phyloP scores from a whole-genome alignment of 2,888 invertebrate genomes.

The Baccha elongata region DNA sequence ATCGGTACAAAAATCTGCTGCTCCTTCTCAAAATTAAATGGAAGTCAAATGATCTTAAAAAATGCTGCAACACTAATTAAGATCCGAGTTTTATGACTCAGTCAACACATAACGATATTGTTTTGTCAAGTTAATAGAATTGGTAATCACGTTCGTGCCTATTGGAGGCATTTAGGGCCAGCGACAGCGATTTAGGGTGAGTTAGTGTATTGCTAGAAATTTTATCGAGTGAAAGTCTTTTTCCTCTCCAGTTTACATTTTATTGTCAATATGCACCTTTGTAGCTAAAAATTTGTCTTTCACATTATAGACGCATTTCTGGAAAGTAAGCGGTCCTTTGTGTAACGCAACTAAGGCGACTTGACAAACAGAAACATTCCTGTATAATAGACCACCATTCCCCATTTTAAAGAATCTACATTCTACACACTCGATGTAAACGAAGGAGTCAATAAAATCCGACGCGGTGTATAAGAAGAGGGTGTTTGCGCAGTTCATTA shows the following conservation, averaged over 20 bases:
- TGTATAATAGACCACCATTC: slow-evolving; percentile 52
- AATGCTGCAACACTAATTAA: slow-evolving; percentile 64
- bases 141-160: slow-evolving; percentile 24
- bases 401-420: slow-evolving; percentile 28
- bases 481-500: slow-evolving; percentile 54
- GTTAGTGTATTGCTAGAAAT: slow-evolving; percentile 16
- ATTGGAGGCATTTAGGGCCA: slow-evolving; percentile 42
- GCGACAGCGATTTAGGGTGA: slow-evolving; percentile 24
- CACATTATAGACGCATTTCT: background rate
- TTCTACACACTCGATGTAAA: slow-evolving; percentile 3
- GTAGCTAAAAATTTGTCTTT: slow-evolving; percentile 49
- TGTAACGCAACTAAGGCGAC: slow-evolving; percentile 3
- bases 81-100: slow-evolving; percentile 64
- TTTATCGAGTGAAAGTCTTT: slow-evolving; percentile 17
- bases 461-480: slow-evolving; percentile 26
- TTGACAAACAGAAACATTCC: slow-evolving; percentile 57
- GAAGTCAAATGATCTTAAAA: slow-evolving; percentile 58
- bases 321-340: slow-evolving; percentile 28
- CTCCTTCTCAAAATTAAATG: slow-evolving; percentile 44
- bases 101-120: slow-evolving; percentile 71
- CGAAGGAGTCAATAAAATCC: slow-evolving; percentile 47
- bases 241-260: slow-evolving; percentile 6
- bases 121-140: slow-evolving; percentile 67
- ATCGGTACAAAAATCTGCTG: background rate
- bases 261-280: slow-evolving; percentile 51